phyloP scores from a whole-genome alignment of 1,140 invertebrate genomes.

The Harlomillsia oculata region DNA sequence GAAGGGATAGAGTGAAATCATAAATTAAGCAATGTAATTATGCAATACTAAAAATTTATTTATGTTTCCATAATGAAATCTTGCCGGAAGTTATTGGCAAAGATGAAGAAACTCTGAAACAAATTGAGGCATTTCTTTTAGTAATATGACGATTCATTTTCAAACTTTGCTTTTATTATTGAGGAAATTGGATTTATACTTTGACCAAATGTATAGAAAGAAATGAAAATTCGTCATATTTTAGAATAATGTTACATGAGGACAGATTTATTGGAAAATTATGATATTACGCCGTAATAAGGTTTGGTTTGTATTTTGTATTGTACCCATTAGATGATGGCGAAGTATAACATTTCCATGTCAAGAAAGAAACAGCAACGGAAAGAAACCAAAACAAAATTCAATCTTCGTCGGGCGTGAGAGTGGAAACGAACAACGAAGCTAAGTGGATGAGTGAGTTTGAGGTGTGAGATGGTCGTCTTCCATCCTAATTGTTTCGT shows the following conservation, averaged over 20 bases:
- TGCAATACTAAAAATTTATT: too few relatives aligned
- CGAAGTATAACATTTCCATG: constrained; percentile 25
- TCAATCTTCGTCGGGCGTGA: not conserved
- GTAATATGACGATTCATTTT: too few relatives aligned
- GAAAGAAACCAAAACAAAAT: constrained; percentile 7
- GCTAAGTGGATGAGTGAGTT: not conserved
- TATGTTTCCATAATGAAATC: too few relatives aligned
- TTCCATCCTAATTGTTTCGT: too few relatives aligned
- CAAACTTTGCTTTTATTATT: not conserved
- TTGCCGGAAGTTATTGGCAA: too few relatives aligned
- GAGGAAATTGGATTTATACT: not conserved
- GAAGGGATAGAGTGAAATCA: too few relatives aligned
- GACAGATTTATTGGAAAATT: not conserved
- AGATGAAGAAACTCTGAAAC: too few relatives aligned
- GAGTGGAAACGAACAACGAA: not conserved
- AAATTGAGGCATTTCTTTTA: too few relatives aligned
- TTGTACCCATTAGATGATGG: constrained; percentile 21
- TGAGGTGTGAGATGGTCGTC: too few relatives aligned
- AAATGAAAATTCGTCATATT: not conserved
- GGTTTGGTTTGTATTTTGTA: not conserved
- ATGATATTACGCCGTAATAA: not conserved
- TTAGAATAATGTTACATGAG: not conserved
- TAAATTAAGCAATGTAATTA: too few relatives aligned
- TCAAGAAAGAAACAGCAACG: constrained; percentile 14
- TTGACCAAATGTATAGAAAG: not conserved